A percentile compares a stretch with the other conserved stretches of the same genome.
Conservation (phyloP, 2,888 invertebrate species). For the Cacoxenus indagator region DNA sequence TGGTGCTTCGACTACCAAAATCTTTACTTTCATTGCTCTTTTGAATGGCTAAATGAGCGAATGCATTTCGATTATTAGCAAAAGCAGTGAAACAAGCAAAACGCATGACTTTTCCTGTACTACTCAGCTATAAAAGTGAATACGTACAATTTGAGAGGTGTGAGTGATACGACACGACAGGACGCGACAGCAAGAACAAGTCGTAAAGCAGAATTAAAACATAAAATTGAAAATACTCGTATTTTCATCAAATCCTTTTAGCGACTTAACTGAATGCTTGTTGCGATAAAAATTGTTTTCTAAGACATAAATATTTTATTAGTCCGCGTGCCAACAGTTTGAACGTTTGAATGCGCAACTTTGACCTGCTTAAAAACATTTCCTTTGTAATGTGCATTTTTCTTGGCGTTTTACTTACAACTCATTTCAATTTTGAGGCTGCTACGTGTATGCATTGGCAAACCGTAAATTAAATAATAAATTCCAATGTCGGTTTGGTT, state of each 20-base stretch:
- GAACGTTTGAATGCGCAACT: no score
- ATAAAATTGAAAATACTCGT: not conserved
- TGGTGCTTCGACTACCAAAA: no score
- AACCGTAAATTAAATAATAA: slow-evolving; percentile 45
- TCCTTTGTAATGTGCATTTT: not conserved
- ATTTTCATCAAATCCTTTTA: not conserved
- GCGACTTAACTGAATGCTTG: not conserved
- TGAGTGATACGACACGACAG: no score
- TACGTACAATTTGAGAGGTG: no score
- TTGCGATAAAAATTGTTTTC: slow-evolving; percentile 15
- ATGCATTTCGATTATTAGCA: no score
- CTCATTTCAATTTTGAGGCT: not conserved
- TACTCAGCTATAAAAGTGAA: no score
- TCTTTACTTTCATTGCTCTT: no score
- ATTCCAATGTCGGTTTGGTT: slow-evolving; percentile 22
- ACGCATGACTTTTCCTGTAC: no score
- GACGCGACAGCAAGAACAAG: no score
- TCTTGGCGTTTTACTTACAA: not conserved
- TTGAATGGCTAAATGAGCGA: no score
- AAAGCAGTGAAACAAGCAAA: no score
- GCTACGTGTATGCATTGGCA: slow-evolving; percentile 28
- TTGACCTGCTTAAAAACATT: not conserved
- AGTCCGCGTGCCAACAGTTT: not conserved
- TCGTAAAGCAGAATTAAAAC: no score
- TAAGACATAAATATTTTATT: slow-evolving; percentile 19